Percentiles rank a stretch among this genome's conserved stretches.
Conservation (phyloP, 2,888 invertebrate species). For the Drosophila atripex region DNA sequence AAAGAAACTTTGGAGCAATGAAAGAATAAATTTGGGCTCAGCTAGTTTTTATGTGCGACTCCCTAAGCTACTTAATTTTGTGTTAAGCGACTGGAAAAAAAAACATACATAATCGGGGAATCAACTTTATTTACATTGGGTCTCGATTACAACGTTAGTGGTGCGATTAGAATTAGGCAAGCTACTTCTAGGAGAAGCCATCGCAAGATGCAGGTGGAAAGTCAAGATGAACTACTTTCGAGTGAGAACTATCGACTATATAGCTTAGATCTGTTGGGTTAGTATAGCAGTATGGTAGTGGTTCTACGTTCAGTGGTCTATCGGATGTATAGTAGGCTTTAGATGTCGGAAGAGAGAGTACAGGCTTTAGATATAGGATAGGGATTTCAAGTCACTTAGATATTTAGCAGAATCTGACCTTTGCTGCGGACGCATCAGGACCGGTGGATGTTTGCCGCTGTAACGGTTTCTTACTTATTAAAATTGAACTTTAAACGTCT, state of each 20-base stretch:
- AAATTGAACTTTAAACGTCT: slow-evolving; percentile 33
- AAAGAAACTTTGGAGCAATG: slow-evolving; percentile 7
- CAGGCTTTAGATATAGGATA: slow-evolving; percentile 14
- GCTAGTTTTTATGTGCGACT: slow-evolving; percentile 7
- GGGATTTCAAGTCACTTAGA: slow-evolving; percentile 24
- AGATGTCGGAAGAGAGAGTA: slow-evolving; percentile 8
- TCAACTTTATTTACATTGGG: neutral
- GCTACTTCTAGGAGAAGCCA: slow-evolving; percentile 20
- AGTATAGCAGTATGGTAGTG: slow-evolving; percentile 8
- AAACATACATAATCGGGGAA: neutral
- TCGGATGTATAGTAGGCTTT: neutral
- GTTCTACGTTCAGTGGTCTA: slow-evolving; percentile 1
- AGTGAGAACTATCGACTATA: slow-evolving; percentile 18
- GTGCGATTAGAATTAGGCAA: neutral
- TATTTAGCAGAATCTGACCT: slow-evolving; percentile 80
- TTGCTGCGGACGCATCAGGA: slow-evolving; percentile 82
- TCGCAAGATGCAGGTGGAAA: slow-evolving; percentile 23
- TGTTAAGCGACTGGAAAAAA: neutral
- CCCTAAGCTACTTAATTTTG: slow-evolving; percentile 27
- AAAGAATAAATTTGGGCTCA: slow-evolving; percentile 10
- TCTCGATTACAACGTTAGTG: slow-evolving; percentile 1
- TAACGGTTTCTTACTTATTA: slow-evolving; percentile 78
- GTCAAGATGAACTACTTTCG: slow-evolving; percentile 12
- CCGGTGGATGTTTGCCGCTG: slow-evolving; percentile 83
- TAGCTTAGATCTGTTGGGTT: slow-evolving; percentile 11